Base-by-base conservation (phyloP, 2,888 invertebrate species). In the Dicyrtomina minuta region DNA sequence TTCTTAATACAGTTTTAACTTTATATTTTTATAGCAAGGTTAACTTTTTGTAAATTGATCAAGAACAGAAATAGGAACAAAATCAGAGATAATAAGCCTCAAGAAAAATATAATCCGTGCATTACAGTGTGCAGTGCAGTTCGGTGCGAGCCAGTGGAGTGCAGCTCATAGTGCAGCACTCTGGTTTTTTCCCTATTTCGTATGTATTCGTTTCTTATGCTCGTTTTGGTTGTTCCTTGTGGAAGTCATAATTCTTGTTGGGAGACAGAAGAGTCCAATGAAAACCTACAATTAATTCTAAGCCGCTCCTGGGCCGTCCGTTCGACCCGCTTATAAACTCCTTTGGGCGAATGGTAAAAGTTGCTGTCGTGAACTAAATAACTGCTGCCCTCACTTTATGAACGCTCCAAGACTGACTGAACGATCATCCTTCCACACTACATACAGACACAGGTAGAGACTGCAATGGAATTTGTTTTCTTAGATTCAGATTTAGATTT, bases 261-360 rank as follows among this genome's bases (percentile, higher is more conserved):
- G 56, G 56, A 56, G 62, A 62, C 27, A 62, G 62, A 39, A 17
- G 22, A 53, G 39, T 53, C 20, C 27, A 53, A 53, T 59, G 66
- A 67, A 67, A 67, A 67, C 66, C 66, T 59, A 39, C 66, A 67
- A 67, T 67, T 67, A 67, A 67, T 67, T 58, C 49, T 33, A 20
- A 41, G 6, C 49, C 33, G 46, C 61, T 61, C 24, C 46, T 26
- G 46, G 46, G 61, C 60, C 46, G 22, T 46, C 46, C 26, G 17
- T 61, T 27, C 13, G 27, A 61, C 44, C 51, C 49, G 8, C n/a
- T 26, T 4, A n/a, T 49, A n/a, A 13, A 33, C 27, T 12, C 8
- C 6, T 22, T 20, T 53, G 53, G 20, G 13, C 15, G 53, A 24
- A 53, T 15, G 24, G 24, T 51, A 22, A 2, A n/a, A 22, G 13